Evolutionary conservation across 2,888 invertebrate genomes (phyloP).

Genomic region (Patella depressa): DNA sequence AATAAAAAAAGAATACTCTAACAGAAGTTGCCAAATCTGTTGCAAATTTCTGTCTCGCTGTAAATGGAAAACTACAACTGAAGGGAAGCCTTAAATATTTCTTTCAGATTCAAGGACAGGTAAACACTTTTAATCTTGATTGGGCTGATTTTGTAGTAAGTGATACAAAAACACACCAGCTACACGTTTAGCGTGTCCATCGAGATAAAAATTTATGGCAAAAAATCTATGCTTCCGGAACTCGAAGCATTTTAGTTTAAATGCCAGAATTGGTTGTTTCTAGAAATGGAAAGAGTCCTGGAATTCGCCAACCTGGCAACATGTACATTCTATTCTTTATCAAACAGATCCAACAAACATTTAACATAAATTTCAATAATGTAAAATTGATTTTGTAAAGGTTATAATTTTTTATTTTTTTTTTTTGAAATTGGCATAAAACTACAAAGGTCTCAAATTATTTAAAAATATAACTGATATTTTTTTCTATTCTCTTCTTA

Average conservation of each 20-base stretch:
- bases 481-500: neutral
- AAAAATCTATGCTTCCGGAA: conserved; percentile 22
- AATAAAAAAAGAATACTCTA: conserved; percentile 11
- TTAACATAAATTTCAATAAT: neutral
- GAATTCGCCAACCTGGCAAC: conserved; percentile 23
- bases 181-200: conserved; percentile 22
- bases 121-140: conserved; percentile 15
- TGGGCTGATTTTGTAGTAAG: conserved; percentile 22
- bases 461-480: neutral
- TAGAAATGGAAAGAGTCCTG: conserved; percentile 25
- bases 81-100: neutral
- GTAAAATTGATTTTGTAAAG: no score
- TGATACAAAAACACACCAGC: conserved; percentile 19
- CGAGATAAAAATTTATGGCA: conserved; percentile 18
- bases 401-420: no score
- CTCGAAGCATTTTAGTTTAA: conserved; percentile 23
- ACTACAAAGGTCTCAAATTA: neutral
- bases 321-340: neutral
- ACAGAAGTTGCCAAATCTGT: conserved; percentile 19
- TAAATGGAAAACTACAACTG: conserved; percentile 3
- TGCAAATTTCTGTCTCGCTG: neutral
- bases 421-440: no score
- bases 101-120: neutral
- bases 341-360: neutral
- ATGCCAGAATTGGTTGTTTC: conserved; percentile 29